Evolutionary conservation across 37 sponge, comb jelly and placozoan genomes (phyloP).

Genomic region (Petrosia ficiformis): DNA sequence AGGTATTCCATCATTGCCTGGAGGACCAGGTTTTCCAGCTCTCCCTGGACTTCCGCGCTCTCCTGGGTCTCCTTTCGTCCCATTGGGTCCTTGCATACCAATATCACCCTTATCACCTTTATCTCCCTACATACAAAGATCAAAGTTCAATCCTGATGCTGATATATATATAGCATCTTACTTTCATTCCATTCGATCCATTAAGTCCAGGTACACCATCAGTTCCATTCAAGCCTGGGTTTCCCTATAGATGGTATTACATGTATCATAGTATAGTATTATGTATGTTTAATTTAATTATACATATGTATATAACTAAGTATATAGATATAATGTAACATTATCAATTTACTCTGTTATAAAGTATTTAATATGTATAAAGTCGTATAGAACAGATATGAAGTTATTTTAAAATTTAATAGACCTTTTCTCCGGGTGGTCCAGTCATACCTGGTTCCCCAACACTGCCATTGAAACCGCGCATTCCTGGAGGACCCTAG

Average conservation of each 20-base stretch:
- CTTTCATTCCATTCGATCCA: background rate
- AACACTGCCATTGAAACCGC: background rate
- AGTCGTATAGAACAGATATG: too few relatives aligned
- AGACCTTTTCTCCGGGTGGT: slow-evolving; percentile 10
- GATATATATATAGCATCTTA: background rate
- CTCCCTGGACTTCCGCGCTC: slow-evolving; percentile 13
- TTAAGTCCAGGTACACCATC: slow-evolving; percentile 9
- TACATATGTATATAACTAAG: too few relatives aligned
- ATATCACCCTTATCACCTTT: background rate
- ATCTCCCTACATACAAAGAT: background rate
- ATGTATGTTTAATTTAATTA: too few relatives aligned
- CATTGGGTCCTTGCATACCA: background rate
- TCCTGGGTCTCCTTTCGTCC: slow-evolving; percentile 23
- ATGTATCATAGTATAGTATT: too few relatives aligned
- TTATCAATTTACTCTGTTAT: too few relatives aligned
- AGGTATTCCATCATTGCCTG: background rate
- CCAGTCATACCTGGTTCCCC: background rate
- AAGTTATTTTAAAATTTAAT: too few relatives aligned
- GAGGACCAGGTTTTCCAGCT: background rate
- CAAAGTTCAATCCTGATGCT: background rate
- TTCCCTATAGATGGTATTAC: too few relatives aligned
- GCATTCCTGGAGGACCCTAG: background rate
- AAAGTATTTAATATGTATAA: too few relatives aligned
- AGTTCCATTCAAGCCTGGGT: slow-evolving; percentile 9
- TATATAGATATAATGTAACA: too few relatives aligned